phyloP scores from a whole-genome alignment of 2,797 vertebrate genomes.

The Lutjanus argentimaculatus region DNA sequence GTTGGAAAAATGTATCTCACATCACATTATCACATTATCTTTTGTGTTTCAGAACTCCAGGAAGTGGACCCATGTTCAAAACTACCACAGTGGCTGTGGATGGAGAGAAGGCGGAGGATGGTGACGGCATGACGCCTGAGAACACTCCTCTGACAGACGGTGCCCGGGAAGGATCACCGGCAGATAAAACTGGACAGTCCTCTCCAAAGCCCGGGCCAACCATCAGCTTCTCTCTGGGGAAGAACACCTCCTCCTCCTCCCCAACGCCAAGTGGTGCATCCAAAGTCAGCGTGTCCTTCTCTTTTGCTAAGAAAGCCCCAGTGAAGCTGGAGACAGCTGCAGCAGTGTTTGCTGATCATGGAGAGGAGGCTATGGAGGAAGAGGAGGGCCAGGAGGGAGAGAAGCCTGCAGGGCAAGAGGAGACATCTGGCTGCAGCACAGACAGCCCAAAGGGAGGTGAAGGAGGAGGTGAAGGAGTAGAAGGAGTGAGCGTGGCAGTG shows the following conservation, averaged over 20 bases:
- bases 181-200: conserved; percentile 73
- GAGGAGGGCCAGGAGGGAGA: conserved; percentile 89
- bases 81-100: conserved; percentile 95
- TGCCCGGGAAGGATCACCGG: conserved; percentile 62
- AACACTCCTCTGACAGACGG: conserved; percentile 69
- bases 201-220: conserved; percentile 82
- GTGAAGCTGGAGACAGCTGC: conserved; percentile 96
- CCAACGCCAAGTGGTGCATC: conserved; percentile 84
- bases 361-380: conserved; percentile 91
- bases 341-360: conserved; percentile 94
- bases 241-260: conserved; percentile 84
- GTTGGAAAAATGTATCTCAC: neutral
- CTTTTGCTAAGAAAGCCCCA: conserved; percentile 97
- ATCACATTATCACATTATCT: conserved; percentile 13
- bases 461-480: conserved; percentile 59
- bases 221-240: conserved; percentile 91
- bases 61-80: conserved; percentile 99
- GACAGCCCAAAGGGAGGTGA: conserved; percentile 76
- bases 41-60: conserved; percentile 89
- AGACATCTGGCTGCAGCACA: conserved; percentile 58
- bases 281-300: conserved; percentile 97
- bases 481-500: conserved; percentile 17
- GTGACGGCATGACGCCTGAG: conserved; percentile 82
- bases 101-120: conserved; percentile 88
- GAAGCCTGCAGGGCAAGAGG: conserved; percentile 79